Evolutionary conservation across 1,140 invertebrate species (phyloP), one percentile per base, ranked within the genome.

Genomic region (Spodoptera litura): DNA sequence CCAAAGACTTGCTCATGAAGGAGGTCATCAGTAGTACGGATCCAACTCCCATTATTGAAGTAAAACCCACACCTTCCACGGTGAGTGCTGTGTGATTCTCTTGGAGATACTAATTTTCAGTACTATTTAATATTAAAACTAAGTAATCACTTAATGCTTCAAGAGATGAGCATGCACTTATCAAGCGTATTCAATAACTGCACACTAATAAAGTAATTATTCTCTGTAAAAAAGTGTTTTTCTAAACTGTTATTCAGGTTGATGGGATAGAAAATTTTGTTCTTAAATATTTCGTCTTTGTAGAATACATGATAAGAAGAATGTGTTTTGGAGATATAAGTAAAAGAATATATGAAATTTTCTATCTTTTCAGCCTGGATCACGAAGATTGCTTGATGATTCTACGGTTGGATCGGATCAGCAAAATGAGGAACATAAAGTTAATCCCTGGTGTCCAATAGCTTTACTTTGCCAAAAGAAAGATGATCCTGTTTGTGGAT

Each of bases 381-480:
- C 82, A 52, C 86, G 85, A 70, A 83, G 85, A 15, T 85, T 83
- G 4, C 68, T 78, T 27, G 76, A 58, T 61, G 76, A 66, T 12
- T 53, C 83, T 8, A 51, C 79, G 35, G 20, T 68, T 25, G 59
- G 81, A 11, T 70, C 79, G 27, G 72, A 66, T 56, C 35, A 11
- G 20, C 55, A 75, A 44, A 51, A 25, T 52, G 75, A 49, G 55
- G 75, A 55, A n/a, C 80, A 83, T 51, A 77, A 79, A 72, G 72
- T 78, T 27, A 89, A 85, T 53, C 85, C 85, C 6, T 92, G 89
- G 89, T 92, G 91, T 79, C 55, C 83, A 2, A 80, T 87, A 5
- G 88, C 89, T 10, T 44, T 89, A 20, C 56, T 88, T 25, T 92
- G 91, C 66, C 78, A 79, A 10, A 88, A 82, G 44, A 83, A 66